Conservation (phyloP, 37 sponge, comb jelly and placozoan genomes). For the Ianthella basta region DNA sequence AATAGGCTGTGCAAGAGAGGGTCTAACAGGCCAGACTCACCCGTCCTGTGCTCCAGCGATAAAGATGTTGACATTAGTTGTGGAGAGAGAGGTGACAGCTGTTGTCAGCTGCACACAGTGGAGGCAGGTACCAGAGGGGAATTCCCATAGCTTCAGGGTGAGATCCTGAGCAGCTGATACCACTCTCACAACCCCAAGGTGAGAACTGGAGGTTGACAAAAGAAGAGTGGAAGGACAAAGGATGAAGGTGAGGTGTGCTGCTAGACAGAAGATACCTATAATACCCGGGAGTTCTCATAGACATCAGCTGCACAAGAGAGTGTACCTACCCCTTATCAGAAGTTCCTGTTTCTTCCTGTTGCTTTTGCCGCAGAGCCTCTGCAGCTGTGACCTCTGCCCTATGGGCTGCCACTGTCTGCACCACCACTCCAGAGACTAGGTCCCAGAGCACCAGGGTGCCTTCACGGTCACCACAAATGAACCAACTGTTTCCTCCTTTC, state of each 20-base stretch:
- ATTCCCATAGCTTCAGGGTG: constrained; percentile 41
- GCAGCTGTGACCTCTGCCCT: background rate
- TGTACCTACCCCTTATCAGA: background rate
- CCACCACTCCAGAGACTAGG: constrained; percentile 56
- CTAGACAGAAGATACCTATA: too few relatives aligned
- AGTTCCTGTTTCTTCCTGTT: constrained; percentile 7
- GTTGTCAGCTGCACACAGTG: constrained; percentile 3
- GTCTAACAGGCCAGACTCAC: background rate
- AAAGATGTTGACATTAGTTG: constrained; percentile 13
- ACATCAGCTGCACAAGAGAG: background rate
- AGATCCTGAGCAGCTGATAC: constrained; percentile 28
- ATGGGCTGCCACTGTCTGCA: constrained; percentile 24
- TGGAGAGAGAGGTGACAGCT: background rate
- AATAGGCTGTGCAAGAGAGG: too few relatives aligned
- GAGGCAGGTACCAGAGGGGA: constrained; percentile 25
- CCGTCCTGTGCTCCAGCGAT: constrained; percentile 22
- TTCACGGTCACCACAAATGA: constrained; percentile 23
- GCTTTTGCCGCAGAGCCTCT: constrained; percentile 11
- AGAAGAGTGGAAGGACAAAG: background rate
- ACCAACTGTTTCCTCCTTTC: background rate
- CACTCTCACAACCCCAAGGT: background rate
- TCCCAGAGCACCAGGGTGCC: constrained; percentile 44
- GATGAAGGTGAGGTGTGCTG: background rate
- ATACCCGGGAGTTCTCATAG: too few relatives aligned
- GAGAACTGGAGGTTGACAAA: background rate